These are phyloP conservation scores for Pseudanteris insignis DNA, from an alignment of 2,888 invertebrate genomes.

Conservation along the genomic window DNA sequence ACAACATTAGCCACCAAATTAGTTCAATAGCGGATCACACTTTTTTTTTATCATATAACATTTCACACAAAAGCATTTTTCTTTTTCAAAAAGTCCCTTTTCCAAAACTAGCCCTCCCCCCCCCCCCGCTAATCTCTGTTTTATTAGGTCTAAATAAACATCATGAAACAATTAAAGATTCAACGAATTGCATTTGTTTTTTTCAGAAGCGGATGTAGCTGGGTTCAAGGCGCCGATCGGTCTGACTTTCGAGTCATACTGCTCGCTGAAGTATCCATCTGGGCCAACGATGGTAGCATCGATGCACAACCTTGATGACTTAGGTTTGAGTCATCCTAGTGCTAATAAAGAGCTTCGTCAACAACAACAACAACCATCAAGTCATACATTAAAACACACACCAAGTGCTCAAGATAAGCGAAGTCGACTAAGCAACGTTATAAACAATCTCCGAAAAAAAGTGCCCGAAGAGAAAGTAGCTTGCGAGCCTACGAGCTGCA, in stretches of 20 bases:
- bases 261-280: constrained; percentile 47
- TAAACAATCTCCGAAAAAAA: constrained; percentile 62
- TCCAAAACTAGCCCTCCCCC: no score
- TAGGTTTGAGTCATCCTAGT: constrained; percentile 51
- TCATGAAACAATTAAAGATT: no score
- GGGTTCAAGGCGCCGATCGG: constrained; percentile 53
- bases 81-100: no score
- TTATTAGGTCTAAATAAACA: no score
- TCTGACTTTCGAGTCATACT: constrained; percentile 47
- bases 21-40: no score
- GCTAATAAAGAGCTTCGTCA: constrained; percentile 52
- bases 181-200: no score
- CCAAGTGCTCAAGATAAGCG: constrained; percentile 61
- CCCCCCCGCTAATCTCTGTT: no score
- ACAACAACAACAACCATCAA: constrained; percentile 50
- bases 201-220: constrained; percentile 55
- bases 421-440: constrained; percentile 63
- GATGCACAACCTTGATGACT: constrained; percentile 58
- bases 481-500: constrained; percentile 8
- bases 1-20: no score
- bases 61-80: no score
- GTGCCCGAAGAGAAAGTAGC: constrained; percentile 50
- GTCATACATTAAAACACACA: constrained; percentile 46
- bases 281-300: constrained; percentile 61
- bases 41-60: no score